Base-by-base conservation (phyloP, 2,888 invertebrate species). In the Baronia brevicornis region DNA sequence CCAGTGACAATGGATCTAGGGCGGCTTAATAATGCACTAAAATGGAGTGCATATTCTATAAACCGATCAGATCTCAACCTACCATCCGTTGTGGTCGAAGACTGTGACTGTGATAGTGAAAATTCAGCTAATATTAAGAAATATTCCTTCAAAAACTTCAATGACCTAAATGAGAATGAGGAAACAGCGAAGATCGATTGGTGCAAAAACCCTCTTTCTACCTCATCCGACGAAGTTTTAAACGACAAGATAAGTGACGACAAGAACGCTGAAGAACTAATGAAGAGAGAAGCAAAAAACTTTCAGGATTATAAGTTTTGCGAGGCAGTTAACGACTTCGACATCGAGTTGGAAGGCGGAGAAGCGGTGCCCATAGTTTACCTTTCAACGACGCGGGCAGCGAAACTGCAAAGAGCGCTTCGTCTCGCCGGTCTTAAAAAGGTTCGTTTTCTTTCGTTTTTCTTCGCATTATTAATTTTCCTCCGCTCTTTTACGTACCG, bases 351-450 rank as follows among this genome's bases (percentile, higher is more conserved):
- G 60, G 78, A 79, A 48, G 53, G 59, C 29, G 71, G 59, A 14
- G 78, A 79, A 45, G 74, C 71, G 36, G 71, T 72, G 38, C 80
- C 79, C 28, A 74, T 78, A 56, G 79, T 86, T 45, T 75, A 82
- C 58, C 75, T 87, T 51, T 79, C 85, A 31, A 75, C 77, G 9
- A 72, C 79, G 47, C 77, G 85, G 31, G 87, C 85, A 22, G 86
- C 86, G 23, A 66, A 68, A 34, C 63, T 88, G 51, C 84, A 85
- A 59, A 71, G 88, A 44, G 77, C 85, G n/a, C 61, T 88, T 23
- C 78, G 84, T 44, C 85, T 86, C 57, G 86, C 80, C 20, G 87
- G 86, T 45, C 82, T 84, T 47, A 87, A 86, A 80, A 84, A 85
- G 84, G 88, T 88, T 43, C 26, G 29, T 24, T 26, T 42, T 36